A percentile compares a stretch with the other conserved stretches of the same genome.
phyloP scores from a whole-genome alignment of 2,797 vertebrate species.

The Pangasius djambal region DNA sequence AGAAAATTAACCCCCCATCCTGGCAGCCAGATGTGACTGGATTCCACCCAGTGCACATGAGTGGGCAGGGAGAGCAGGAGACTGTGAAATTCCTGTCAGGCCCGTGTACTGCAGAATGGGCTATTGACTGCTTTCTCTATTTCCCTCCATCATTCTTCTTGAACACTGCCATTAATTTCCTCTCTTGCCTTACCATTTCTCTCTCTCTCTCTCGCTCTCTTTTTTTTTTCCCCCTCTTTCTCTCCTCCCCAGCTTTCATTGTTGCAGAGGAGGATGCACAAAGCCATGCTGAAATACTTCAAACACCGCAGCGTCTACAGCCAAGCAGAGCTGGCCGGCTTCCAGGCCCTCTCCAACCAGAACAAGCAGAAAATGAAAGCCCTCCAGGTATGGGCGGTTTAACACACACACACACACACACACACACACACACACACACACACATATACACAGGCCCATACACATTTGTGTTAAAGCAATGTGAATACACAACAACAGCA shows the following conservation, averaged over 20 bases:
- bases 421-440: slow-evolving; percentile 28
- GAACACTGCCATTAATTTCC: slow-evolving; percentile 99
- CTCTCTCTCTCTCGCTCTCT: slow-evolving; percentile 77
- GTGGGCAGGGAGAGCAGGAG: slow-evolving; percentile 99
- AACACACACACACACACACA: slow-evolving; percentile 49
- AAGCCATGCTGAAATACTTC: slow-evolving; percentile 82
- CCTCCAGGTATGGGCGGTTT: slow-evolving; percentile 86
- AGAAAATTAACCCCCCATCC: slow-evolving; percentile 99
- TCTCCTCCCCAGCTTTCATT: slow-evolving; percentile 82
- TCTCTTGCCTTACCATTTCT: slow-evolving; percentile 93
- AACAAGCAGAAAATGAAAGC: slow-evolving; percentile 94
- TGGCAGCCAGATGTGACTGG: slow-evolving; percentile 99
- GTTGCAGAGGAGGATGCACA: slow-evolving; percentile 86
- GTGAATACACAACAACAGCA: slow-evolving; percentile 36
- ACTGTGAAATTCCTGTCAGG: slow-evolving; percentile 99
- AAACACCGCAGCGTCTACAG: slow-evolving; percentile 83
- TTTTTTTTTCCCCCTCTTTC: slow-evolving; percentile 64
- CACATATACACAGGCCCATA: neutral
- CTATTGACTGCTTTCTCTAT: slow-evolving; percentile 99
- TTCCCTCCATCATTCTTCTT: slow-evolving; percentile 99
- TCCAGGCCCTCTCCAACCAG: slow-evolving; percentile 90
- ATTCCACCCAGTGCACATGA: slow-evolving; percentile 99
- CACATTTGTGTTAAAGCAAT: slow-evolving; percentile 34
- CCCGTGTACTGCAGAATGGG: slow-evolving; percentile 97
- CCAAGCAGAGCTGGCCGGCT: slow-evolving; percentile 85